Percentiles rank a stretch among this genome's conserved stretches.
phyloP scores from a whole-genome alignment of 2,113 vertebrate species.

The Chamaea fasciata region DNA sequence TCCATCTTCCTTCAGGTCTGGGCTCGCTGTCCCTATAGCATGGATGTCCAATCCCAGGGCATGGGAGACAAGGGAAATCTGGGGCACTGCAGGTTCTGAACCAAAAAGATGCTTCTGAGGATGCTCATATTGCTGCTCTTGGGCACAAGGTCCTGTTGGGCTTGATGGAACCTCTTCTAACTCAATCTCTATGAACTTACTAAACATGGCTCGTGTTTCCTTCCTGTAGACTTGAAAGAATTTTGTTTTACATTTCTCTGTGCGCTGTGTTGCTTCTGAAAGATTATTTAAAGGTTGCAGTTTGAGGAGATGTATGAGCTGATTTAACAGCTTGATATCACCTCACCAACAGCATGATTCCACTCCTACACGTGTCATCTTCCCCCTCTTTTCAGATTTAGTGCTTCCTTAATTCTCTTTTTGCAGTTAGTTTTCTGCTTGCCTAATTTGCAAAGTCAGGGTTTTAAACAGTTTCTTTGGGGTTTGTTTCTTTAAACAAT shows the following conservation, averaged over 20 bases:
- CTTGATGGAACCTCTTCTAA: neutral
- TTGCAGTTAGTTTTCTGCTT: neutral
- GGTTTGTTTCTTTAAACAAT: neutral
- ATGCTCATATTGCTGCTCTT: neutral
- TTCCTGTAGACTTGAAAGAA: neutral
- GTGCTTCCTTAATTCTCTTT: neutral
- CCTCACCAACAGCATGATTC: neutral
- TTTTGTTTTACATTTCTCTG: neutral
- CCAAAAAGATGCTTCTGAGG: neutral
- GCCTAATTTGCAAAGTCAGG: neutral
- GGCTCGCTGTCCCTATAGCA: rapidly evolving
- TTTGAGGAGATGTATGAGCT: neutral
- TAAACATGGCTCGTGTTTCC: neutral
- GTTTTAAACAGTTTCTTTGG: neutral
- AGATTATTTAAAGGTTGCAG: neutral
- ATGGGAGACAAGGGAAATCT: neutral
- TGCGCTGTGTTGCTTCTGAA: neutral
- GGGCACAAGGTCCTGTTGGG: neutral
- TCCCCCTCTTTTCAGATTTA: neutral
- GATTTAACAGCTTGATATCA: neutral
- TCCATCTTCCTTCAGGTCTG: neutral
- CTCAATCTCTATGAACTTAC: neutral
- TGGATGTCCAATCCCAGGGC: no score
- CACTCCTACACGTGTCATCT: neutral
- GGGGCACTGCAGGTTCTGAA: neutral